Percentiles rank a stretch among this genome's conserved stretches.
Conservation (phyloP, 2,797 vertebrate genomes). For the Gymnoscopelus microlampas region DNA sequence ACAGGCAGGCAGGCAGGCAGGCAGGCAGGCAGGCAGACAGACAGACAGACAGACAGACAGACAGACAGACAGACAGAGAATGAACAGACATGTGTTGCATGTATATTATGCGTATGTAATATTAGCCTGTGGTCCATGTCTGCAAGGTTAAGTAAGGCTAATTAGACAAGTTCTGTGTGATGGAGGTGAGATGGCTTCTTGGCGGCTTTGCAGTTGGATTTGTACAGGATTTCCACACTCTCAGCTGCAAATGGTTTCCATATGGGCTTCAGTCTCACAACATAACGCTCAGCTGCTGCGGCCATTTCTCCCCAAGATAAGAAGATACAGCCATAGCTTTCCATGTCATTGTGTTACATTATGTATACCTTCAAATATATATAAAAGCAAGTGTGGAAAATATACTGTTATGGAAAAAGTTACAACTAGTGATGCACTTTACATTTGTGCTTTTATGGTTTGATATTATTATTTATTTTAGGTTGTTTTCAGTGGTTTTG, state of each 20-base stretch:
- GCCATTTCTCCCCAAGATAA: not conserved
- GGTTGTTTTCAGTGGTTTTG: too few species aligned
- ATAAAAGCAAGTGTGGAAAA: too few species aligned
- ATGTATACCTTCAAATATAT: too few species aligned
- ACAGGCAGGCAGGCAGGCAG: not conserved
- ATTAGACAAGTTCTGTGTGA: conserved; percentile 55
- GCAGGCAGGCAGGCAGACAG: not conserved
- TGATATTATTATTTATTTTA: too few species aligned
- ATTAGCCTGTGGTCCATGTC: conserved; percentile 24
- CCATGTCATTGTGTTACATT: too few species aligned
- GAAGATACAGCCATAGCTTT: too few species aligned
- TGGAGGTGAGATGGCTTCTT: conserved; percentile 36
- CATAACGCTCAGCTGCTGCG: conserved; percentile 7
- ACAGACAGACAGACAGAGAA: not conserved
- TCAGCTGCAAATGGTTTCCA: conserved; percentile 59
- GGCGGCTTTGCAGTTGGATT: conserved; percentile 31
- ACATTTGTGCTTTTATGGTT: too few species aligned
- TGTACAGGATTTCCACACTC: conserved; percentile 43
- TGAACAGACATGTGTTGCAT: not conserved
- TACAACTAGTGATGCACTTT: too few species aligned
- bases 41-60: not conserved
- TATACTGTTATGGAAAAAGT: too few species aligned
- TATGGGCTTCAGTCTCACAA: conserved; percentile 31
- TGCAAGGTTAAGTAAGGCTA: conserved; percentile 60
- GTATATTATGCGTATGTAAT: not conserved